phyloP scores from a whole-genome alignment of 2,888 invertebrate genomes.

The Altica lythri region DNA sequence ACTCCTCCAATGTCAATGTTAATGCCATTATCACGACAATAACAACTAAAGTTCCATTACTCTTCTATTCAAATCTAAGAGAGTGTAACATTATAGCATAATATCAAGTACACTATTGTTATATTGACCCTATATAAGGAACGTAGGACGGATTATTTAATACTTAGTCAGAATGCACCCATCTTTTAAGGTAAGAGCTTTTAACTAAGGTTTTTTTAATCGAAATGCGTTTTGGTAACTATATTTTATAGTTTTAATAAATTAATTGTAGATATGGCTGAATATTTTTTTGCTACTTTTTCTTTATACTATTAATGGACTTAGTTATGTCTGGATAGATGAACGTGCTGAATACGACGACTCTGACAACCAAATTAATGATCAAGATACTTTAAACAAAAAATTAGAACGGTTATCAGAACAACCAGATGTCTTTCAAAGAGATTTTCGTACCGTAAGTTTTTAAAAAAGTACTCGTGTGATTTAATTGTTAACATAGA shows the following conservation, averaged over 20 bases:
- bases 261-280: conserved; percentile 6
- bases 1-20: conserved; percentile 13
- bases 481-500: background rate
- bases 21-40: conserved; percentile 10
- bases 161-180: conserved; percentile 18
- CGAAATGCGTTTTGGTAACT: background rate
- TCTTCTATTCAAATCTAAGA: conserved; percentile 23
- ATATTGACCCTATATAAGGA: conserved; percentile 22
- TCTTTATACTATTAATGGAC: conserved; percentile 2
- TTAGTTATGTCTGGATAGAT: conserved; percentile 12
- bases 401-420: background rate
- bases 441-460: conserved; percentile 4
- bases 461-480: background rate
- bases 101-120: conserved; percentile 17
- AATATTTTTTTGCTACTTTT: conserved; percentile 3
- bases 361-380: conserved; percentile 1
- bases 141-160: conserved; percentile 1
- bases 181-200: conserved; percentile 21
- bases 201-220: conserved; percentile 6
- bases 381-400: conserved; percentile 5
- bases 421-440: background rate
- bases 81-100: conserved; percentile 26
- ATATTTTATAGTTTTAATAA: background rate
- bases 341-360: conserved; percentile 12
- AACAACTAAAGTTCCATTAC: conserved; percentile 24